Evolutionary conservation across 2,113 vertebrate genomes (phyloP).

Genomic region (Eptatretus burgeri): DNA sequence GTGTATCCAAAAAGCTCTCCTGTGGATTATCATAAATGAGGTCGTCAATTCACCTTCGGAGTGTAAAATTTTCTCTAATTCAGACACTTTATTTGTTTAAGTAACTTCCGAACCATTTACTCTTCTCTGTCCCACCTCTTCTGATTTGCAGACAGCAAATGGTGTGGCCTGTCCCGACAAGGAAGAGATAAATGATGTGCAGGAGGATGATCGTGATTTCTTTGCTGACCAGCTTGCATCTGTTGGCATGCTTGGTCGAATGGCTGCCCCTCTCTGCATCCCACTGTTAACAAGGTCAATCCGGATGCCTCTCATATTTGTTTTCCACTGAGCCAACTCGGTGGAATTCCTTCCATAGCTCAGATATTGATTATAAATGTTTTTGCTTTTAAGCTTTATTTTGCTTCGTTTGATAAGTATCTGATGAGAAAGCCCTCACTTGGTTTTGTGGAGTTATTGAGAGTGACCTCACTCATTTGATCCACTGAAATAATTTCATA

Average conservation of each 20-base stretch:
- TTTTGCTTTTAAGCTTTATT: too few relatives aligned
- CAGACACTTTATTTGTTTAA: neutral
- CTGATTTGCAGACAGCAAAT: slow-evolving; percentile 42
- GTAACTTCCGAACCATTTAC: neutral
- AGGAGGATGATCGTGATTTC: slow-evolving; percentile 81
- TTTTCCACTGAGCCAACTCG: too few relatives aligned
- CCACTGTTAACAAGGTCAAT: slow-evolving; percentile 63
- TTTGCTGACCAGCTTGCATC: slow-evolving; percentile 91
- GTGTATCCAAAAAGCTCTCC: too few relatives aligned
- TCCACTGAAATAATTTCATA: too few relatives aligned
- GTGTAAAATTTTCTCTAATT: too few relatives aligned
- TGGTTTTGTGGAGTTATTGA: slow-evolving; percentile 3
- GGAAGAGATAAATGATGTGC: slow-evolving; percentile 88
- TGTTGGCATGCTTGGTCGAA: slow-evolving; percentile 73
- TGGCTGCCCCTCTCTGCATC: slow-evolving; percentile 80
- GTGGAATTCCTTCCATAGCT: too few relatives aligned
- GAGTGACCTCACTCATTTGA: neutral
- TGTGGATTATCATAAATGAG: too few relatives aligned
- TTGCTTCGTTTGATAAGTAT: too few relatives aligned
- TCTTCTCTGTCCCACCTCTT: neutral
- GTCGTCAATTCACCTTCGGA: too few relatives aligned
- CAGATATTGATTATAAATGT: too few relatives aligned
- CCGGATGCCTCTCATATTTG: too few relatives aligned
- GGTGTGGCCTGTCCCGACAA: slow-evolving; percentile 71
- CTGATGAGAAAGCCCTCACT: too few relatives aligned